Percentiles rank a stretch among this genome's conserved stretches.
phyloP scores from a whole-genome alignment of 1,140 invertebrate genomes.

The Ips nitidus region DNA sequence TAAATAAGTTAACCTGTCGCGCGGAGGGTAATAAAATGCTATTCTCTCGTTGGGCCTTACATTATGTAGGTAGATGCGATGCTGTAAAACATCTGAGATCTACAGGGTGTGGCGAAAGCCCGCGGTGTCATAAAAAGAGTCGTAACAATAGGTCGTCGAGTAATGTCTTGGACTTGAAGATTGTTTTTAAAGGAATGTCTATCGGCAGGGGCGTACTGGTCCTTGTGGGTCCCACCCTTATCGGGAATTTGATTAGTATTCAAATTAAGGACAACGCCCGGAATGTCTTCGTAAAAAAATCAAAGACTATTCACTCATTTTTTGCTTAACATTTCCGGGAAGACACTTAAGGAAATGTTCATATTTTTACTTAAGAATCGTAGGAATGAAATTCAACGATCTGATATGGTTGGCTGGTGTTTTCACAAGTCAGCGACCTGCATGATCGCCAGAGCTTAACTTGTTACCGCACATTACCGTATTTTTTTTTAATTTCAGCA shows the following conservation, averaged over 20 bases:
- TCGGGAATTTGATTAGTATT: not conserved
- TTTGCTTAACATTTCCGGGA: slow-evolving; percentile 15
- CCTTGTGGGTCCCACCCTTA: slow-evolving; percentile 1
- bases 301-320: not conserved
- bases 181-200: slow-evolving; percentile 16
- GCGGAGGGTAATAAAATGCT: slow-evolving; percentile 25
- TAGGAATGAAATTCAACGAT: slow-evolving; percentile 29
- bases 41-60: slow-evolving; percentile 20
- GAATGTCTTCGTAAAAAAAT: not conserved
- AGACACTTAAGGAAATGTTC: slow-evolving; percentile 25
- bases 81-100: slow-evolving; percentile 31
- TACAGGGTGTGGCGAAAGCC: slow-evolving; percentile 30
- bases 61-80: slow-evolving; percentile 21
- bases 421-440: slow-evolving; percentile 38
- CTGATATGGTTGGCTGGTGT: slow-evolving; percentile 34
- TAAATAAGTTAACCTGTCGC: slow-evolving; percentile 32
- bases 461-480: slow-evolving; percentile 37
- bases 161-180: slow-evolving; percentile 1
- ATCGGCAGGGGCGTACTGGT: not conserved
- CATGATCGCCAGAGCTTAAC: slow-evolving; percentile 37
- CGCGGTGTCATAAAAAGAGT: slow-evolving; percentile 25
- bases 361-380: slow-evolving; percentile 35
- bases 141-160: slow-evolving; percentile 24
- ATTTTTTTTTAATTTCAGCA: slow-evolving; percentile 26
- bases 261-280: not conserved